phyloP scores from a whole-genome alignment of 2,888 invertebrate genomes.

The Lithophane leautieri region DNA sequence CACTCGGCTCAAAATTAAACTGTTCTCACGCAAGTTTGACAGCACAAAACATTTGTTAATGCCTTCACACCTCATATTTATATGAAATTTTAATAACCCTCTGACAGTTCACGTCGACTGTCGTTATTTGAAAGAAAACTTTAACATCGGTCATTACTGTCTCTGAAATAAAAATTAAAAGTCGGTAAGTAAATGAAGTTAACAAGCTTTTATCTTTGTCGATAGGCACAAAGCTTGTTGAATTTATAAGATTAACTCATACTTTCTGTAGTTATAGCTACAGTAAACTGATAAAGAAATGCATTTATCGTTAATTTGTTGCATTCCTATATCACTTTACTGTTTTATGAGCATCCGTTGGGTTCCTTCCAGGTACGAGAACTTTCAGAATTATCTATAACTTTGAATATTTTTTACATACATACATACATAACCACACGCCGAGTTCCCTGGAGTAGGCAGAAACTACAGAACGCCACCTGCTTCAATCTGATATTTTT shows the following conservation, averaged over 20 bases:
- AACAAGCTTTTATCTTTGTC: conserved; percentile 40
- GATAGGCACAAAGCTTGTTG: conserved; percentile 16
- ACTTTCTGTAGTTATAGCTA: not conserved
- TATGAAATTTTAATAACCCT: conserved; percentile 47
- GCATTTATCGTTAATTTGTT: not conserved
- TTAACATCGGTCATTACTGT: conserved; percentile 17
- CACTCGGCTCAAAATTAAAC: conserved; percentile 61
- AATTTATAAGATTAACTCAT: conserved; percentile 27
- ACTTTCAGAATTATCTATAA: not conserved
- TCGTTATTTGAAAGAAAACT: conserved; percentile 29
- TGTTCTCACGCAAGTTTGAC: conserved; percentile 59
- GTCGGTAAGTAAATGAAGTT: conserved; percentile 40
- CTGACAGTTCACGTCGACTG: conserved; percentile 22
- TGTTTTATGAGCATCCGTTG: too few relatives aligned
- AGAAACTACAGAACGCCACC: not conserved
- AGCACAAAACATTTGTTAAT: conserved; percentile 49
- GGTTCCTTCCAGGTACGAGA: not conserved
- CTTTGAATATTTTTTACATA: not conserved
- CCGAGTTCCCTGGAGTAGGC: not conserved
- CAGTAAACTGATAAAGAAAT: conserved; percentile 13
- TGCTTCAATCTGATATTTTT: not conserved
- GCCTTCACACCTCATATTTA: conserved; percentile 42
- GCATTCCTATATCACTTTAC: too few relatives aligned
- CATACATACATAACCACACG: not conserved
- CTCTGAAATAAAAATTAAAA: conserved; percentile 32